These are phyloP conservation scores for Bradypodion ventrale DNA, from an alignment of 2,797 vertebrate genomes.

Conservation along the genomic window DNA sequence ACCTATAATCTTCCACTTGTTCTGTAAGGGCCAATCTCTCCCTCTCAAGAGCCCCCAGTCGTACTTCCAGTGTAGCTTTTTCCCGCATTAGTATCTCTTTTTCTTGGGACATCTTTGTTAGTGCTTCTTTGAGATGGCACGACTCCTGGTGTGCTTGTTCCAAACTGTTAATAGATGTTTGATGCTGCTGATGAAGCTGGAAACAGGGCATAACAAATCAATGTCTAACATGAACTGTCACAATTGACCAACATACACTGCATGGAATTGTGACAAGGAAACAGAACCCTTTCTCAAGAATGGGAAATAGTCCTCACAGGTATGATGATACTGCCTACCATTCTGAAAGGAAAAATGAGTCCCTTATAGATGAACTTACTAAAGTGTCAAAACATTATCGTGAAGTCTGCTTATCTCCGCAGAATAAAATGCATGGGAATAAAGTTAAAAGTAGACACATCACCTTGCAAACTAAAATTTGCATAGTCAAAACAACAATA, in stretches of 20 bases:
- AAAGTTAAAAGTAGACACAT: too few species aligned
- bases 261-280: background rate
- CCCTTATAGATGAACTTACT: background rate
- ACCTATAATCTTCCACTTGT: slow-evolving; percentile 81
- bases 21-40: slow-evolving; percentile 70
- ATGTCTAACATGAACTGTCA: background rate
- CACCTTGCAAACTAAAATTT: too few species aligned
- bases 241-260: background rate
- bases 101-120: slow-evolving; percentile 64
- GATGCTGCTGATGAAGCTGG: slow-evolving; percentile 63
- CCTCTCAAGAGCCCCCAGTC: slow-evolving; percentile 64
- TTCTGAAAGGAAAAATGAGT: background rate
- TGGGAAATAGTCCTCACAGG: background rate
- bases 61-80: slow-evolving; percentile 74
- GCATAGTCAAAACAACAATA: too few species aligned
- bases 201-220: fast-evolving
- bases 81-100: slow-evolving; percentile 77
- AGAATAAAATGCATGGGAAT: too few species aligned
- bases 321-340: background rate
- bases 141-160: slow-evolving; percentile 70
- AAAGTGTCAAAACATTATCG: background rate
- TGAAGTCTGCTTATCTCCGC: background rate
- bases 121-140: slow-evolving; percentile 46
- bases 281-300: background rate
- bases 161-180: slow-evolving; percentile 60